A percentile compares a stretch with the other conserved stretches of the same genome.
Conservation (phyloP, 2,797 vertebrate species). For the Parotocinclus haroldoi region DNA sequence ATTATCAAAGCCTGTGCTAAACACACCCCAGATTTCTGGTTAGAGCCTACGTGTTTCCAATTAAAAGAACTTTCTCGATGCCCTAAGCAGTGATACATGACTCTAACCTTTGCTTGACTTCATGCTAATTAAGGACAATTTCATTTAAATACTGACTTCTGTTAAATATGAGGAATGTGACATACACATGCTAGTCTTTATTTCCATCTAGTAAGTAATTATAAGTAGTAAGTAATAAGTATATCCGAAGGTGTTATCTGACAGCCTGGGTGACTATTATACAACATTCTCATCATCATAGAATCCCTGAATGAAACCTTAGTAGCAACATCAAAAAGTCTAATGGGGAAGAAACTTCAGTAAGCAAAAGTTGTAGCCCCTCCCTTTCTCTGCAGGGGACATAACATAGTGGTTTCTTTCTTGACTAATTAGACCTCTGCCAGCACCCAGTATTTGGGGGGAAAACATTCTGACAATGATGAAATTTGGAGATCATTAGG, state of each 20-base stretch:
- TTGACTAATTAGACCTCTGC: conserved; percentile 44
- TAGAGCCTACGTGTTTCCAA: conserved; percentile 56
- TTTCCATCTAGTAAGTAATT: conserved; percentile 26
- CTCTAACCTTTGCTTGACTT: conserved; percentile 54
- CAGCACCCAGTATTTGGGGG: conserved; percentile 25
- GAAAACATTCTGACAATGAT: conserved; percentile 38
- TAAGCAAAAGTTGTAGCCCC: conserved; percentile 20
- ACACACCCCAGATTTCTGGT: conserved; percentile 47
- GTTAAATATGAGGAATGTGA: conserved; percentile 33
- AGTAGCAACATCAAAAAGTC: conserved; percentile 31
- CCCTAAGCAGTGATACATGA: conserved; percentile 51
- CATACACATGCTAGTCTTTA: conserved; percentile 23
- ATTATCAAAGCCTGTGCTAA: conserved; percentile 56
- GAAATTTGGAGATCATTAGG: conserved; percentile 46
- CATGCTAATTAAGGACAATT: conserved; percentile 60
- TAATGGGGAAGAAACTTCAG: conserved; percentile 36
- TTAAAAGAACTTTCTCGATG: conserved; percentile 56
- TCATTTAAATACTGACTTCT: conserved; percentile 40
- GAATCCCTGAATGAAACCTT: conserved; percentile 26
- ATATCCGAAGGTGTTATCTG: conserved; percentile 23
- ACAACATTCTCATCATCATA: conserved; percentile 12
- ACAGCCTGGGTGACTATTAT: conserved; percentile 16
- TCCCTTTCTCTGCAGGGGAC: conserved; percentile 21
- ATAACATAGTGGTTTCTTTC: conserved; percentile 40
- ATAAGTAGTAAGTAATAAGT: too few species aligned